phyloP scores from a whole-genome alignment of 2,888 invertebrate species.

The Tryphoninae sp. region DNA sequence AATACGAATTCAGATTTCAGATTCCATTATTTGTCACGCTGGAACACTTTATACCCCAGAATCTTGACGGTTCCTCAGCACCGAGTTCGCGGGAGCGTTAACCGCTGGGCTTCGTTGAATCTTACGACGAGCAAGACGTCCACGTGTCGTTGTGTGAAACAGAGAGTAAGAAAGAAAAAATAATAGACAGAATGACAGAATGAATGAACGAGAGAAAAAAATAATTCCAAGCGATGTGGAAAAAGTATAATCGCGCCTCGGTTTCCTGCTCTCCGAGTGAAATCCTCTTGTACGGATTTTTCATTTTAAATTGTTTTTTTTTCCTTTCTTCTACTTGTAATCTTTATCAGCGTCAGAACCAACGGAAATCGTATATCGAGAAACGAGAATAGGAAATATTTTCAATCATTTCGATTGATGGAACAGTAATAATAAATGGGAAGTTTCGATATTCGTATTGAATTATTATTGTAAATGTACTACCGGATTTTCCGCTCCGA shows the following conservation, averaged over 20 bases:
- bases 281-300: conserved; percentile 47
- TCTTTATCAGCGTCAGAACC: neutral
- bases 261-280: conserved; percentile 53
- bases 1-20: conserved; percentile 28
- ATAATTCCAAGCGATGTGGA: conserved; percentile 19
- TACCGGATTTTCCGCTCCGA: conserved; percentile 10
- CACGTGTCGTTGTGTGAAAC: conserved; percentile 54
- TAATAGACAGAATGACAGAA: conserved; percentile 15
- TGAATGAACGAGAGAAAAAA: conserved; percentile 47
- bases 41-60: conserved; percentile 56
- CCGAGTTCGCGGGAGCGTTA: conserved; percentile 62
- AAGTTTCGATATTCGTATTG: neutral
- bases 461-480: neutral
- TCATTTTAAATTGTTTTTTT: conserved; percentile 5
- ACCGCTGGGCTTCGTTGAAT: conserved; percentile 59
- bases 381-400: neutral
- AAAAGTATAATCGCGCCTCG: conserved; percentile 60
- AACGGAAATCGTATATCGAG: neutral
- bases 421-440: neutral
- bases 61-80: conserved; percentile 49
- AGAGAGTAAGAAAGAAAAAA: conserved; percentile 42
- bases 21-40: neutral
- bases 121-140: conserved; percentile 63
- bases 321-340: neutral
- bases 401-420: neutral